Evolutionary conservation across 2,888 invertebrate genomes (phyloP).

Genomic region (Eupsilia transversa): DNA sequence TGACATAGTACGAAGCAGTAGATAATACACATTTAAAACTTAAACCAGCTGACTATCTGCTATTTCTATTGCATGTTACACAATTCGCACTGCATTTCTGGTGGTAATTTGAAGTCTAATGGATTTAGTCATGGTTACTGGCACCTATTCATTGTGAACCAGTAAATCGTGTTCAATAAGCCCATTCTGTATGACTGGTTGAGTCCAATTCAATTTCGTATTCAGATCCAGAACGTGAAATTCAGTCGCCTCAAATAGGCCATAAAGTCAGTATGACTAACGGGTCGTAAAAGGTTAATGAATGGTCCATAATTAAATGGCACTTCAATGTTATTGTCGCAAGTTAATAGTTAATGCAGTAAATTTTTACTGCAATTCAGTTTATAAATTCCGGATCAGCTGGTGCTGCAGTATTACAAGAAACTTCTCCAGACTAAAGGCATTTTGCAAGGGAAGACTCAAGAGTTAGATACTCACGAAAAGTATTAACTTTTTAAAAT

Average conservation of each 20-base stretch:
- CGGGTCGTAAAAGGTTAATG: conserved; percentile 42
- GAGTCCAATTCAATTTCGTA: conserved; percentile 75
- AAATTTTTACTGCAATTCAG: conserved; percentile 11
- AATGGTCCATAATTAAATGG: conserved; percentile 36
- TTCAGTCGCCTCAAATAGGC: conserved; percentile 60
- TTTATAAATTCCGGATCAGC: conserved; percentile 45
- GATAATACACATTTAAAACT: not conserved
- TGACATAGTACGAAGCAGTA: not conserved
- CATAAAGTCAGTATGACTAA: conserved; percentile 53
- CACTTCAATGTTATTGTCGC: conserved; percentile 17
- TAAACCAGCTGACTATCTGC: not conserved
- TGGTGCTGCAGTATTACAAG: conserved; percentile 35
- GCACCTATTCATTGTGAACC: conserved; percentile 68
- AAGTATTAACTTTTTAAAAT: conserved; percentile 54
- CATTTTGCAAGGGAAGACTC: conserved; percentile 42
- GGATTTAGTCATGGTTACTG: conserved; percentile 60
- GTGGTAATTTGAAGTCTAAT: conserved; percentile 51
- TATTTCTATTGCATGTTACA: conserved; percentile 21
- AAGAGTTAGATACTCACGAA: conserved; percentile 56
- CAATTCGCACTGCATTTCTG: conserved; percentile 34
- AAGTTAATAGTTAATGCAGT: not conserved
- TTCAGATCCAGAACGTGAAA: conserved; percentile 66
- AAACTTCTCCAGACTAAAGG: conserved; percentile 52
- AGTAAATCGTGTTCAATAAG: conserved; percentile 71
- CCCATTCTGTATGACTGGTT: conserved; percentile 64